Evolutionary conservation across 1,140 invertebrate genomes (phyloP).

Genomic region (Holotrichia oblita): DNA sequence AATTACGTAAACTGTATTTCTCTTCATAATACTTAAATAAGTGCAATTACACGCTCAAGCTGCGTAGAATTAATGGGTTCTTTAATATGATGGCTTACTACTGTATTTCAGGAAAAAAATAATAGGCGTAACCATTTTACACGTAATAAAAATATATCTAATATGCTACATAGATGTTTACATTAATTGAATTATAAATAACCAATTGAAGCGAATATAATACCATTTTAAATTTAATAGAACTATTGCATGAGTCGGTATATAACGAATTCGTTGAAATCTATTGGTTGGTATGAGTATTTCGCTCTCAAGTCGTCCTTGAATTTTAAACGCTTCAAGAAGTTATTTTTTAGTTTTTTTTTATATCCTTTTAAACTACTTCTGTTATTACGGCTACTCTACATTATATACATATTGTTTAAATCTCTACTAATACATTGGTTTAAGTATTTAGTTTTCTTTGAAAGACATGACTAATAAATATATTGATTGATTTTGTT

Average conservation of each 20-base stretch:
- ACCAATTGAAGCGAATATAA: too few relatives aligned
- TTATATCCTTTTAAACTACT: background rate
- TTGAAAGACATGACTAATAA: background rate
- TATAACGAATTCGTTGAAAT: too few relatives aligned
- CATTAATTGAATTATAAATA: too few relatives aligned
- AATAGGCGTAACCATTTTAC: too few relatives aligned
- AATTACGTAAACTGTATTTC: background rate
- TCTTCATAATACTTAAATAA: background rate
- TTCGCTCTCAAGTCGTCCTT: background rate
- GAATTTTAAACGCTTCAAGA: constrained; percentile 1
- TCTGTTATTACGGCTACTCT: background rate
- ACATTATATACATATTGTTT: background rate
- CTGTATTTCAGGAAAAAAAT: too few relatives aligned
- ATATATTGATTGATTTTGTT: background rate
- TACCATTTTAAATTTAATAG: too few relatives aligned
- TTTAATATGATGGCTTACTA: too few relatives aligned
- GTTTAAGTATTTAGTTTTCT: background rate
- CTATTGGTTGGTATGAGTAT: too few relatives aligned
- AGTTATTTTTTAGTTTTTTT: too few relatives aligned
- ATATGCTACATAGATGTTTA: too few relatives aligned
- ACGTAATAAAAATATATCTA: too few relatives aligned
- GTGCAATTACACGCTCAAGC: background rate
- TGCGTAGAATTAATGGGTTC: background rate
- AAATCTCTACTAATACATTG: background rate
- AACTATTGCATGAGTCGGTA: too few relatives aligned